Conservation (phyloP, 2,113 vertebrate genomes). For the Barbus barbus region DNA sequence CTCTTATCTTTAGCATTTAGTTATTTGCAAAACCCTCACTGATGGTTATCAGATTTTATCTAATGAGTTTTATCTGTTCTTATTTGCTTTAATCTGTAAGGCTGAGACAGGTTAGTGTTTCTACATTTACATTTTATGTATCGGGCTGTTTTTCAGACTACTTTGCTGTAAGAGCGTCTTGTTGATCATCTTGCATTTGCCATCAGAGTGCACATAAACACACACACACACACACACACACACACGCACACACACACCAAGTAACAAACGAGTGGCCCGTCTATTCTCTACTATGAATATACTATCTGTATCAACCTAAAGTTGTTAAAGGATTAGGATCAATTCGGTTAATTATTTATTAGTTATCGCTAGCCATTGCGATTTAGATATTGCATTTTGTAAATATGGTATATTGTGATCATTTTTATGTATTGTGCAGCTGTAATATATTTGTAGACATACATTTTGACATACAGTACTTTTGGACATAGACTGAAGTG, state of each 20-base stretch:
- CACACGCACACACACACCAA: too few species aligned
- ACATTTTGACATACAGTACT: neutral
- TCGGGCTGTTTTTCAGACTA: too few species aligned
- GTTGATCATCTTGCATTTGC: neutral
- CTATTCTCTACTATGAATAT: too few species aligned
- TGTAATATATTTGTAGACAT: neutral
- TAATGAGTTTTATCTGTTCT: slow-evolving; percentile 4
- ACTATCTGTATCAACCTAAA: too few species aligned
- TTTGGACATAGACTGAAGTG: too few species aligned
- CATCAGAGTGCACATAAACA: neutral
- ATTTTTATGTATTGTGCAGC: neutral
- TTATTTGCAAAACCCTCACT: neutral
- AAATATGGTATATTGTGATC: neutral
- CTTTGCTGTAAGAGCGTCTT: neutral
- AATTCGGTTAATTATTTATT: too few species aligned
- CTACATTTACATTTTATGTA: neutral
- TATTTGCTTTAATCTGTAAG: neutral
- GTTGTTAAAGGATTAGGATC: too few species aligned
- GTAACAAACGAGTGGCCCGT: neutral
- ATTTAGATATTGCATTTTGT: neutral
- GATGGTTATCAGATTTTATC: slow-evolving; percentile 11
- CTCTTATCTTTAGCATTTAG: slow-evolving; percentile 30
- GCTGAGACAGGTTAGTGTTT: neutral
- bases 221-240: too few species aligned
- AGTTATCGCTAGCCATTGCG: neutral